Conservation (phyloP, 2,113 vertebrate species). For the Tragelaphus strepsiceros region DNA sequence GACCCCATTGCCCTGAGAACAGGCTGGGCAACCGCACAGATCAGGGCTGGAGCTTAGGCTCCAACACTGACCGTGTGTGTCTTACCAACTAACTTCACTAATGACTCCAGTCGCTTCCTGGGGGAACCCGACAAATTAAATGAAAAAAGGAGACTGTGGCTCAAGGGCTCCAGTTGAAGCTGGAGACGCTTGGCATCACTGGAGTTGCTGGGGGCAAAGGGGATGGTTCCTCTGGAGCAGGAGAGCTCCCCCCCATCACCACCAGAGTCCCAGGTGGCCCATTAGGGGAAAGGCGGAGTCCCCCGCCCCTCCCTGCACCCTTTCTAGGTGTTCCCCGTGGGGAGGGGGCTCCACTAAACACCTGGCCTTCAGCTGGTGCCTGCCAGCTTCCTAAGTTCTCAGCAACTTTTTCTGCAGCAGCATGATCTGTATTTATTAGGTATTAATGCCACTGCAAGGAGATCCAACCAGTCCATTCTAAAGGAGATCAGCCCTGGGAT, state of each 20-base stretch:
- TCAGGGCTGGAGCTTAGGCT: neutral
- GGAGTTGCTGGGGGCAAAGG: neutral
- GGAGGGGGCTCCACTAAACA: rapidly evolving
- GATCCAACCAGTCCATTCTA: no score
- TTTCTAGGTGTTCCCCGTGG: rapidly evolving
- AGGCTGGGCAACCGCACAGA: neutral
- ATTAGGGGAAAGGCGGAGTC: rapidly evolving
- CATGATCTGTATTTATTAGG: neutral
- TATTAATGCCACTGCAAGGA: neutral
- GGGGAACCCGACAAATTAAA: neutral
- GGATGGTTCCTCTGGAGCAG: rapidly evolving
- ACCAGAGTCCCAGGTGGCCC: neutral
- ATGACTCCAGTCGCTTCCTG: neutral
- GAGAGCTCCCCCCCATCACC: neutral
- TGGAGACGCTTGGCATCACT: rapidly evolving
- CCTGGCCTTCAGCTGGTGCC: rapidly evolving
- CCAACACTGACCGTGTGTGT: rapidly evolving
- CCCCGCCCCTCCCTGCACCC: rapidly evolving
- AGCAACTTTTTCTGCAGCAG: rapidly evolving
- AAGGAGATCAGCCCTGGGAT: no score
- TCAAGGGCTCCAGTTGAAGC: neutral
- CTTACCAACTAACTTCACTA: neutral
- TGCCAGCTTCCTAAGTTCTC: neutral
- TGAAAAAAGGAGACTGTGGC: neutral
- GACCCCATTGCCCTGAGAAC: rapidly evolving